A percentile compares a stretch with the other conserved stretches of the same genome.
phyloP scores from a whole-genome alignment of 53 echinoderm and acorn worm genomes.

The Mesocentrotus franciscanus region DNA sequence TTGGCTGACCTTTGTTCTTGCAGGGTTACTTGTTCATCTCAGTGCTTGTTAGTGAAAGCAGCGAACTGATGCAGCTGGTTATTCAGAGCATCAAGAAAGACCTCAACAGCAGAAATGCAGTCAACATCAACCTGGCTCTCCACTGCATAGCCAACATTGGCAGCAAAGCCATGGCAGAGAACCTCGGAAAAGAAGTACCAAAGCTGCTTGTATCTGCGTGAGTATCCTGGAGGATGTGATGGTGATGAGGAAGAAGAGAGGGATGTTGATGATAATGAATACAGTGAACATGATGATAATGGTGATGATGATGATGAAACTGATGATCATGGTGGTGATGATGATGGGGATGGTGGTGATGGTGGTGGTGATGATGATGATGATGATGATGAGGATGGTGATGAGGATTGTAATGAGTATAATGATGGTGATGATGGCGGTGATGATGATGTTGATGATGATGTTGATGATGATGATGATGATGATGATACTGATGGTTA shows the following conservation, averaged over 20 bases:
- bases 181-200: constrained; percentile 88
- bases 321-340: not conserved
- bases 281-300: too few relatives aligned
- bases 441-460: not conserved
- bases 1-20: not conserved
- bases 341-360: not conserved
- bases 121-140: constrained; percentile 93
- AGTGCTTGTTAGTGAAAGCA: constrained; percentile 91
- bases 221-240: constrained; percentile 43
- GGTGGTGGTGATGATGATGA: not conserved
- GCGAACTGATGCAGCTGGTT: constrained; percentile 89
- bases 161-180: constrained; percentile 96
- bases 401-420: not conserved
- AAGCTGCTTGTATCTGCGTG: constrained; percentile 92
- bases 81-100: constrained; percentile 98
- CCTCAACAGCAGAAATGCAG: constrained; percentile 78
- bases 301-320: not conserved
- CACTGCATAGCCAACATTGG: constrained; percentile 99
- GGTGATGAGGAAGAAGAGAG: not conserved
- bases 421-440: not conserved
- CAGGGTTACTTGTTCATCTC: constrained; percentile 99
- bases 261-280: not conserved
- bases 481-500: not conserved
- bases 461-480: not conserved
- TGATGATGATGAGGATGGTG: not conserved